Evolutionary conservation across 2,113 vertebrate genomes (phyloP).

Genomic region (Phalacrocorax aristotelis): DNA sequence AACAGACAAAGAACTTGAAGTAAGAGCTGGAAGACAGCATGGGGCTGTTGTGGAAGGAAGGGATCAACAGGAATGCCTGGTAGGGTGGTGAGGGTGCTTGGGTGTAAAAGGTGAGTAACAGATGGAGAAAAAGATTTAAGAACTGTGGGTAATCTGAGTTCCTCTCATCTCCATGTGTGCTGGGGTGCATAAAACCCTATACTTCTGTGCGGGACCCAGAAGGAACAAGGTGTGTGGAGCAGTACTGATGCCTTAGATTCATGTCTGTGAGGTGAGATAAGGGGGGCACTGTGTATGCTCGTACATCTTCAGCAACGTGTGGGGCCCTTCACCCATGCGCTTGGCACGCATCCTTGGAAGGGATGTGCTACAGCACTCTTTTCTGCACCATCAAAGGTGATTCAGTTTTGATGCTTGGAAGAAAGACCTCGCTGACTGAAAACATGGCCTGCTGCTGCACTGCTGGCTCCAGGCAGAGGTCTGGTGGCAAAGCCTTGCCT

Average conservation of each 20-base stretch:
- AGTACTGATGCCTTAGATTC: neutral
- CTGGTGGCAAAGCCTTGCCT: neutral
- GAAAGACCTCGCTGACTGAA: neutral
- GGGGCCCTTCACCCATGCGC: neutral
- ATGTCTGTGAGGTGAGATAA: neutral
- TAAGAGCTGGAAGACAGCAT: neutral
- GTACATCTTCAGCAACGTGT: neutral
- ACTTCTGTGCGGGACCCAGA: neutral
- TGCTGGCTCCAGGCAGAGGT: neutral
- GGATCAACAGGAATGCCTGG: neutral
- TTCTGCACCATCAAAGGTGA: neutral
- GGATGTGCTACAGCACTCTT: neutral
- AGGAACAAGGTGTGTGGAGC: neutral
- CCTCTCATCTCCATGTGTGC: neutral
- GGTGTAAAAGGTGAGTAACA: neutral
- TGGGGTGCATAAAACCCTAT: neutral
- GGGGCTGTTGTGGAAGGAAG: neutral
- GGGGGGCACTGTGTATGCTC: neutral
- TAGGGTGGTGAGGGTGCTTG: neutral
- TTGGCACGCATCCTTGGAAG: neutral
- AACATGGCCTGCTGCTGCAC: accelerated
- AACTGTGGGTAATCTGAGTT: neutral
- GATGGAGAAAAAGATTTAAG: neutral
- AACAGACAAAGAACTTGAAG: neutral
- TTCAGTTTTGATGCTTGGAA: neutral